Evolutionary conservation across 1,140 invertebrate species (phyloP).

Genomic region (Phenacoccus solenopsis): DNA sequence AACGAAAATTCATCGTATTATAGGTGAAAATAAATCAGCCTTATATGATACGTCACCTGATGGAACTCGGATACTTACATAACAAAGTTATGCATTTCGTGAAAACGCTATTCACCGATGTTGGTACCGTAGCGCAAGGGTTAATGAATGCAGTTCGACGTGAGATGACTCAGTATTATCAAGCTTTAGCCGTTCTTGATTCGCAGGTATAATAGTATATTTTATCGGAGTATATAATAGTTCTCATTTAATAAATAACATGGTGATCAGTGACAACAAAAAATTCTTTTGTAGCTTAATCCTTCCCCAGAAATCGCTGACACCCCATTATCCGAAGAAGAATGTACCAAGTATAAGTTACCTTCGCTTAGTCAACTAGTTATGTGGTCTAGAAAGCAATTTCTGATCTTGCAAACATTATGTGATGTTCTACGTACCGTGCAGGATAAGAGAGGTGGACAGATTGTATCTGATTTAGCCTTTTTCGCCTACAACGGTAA

Average conservation of each 20-base stretch:
- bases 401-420: neutral
- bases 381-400: neutral
- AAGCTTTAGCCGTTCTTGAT: neutral
- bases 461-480: neutral
- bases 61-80: neutral
- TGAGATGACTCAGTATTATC: neutral
- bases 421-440: neutral
- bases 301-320: neutral
- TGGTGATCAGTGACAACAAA: no score
- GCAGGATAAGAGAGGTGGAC: neutral
- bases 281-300: neutral
- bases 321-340: neutral
- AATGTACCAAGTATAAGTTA: neutral
- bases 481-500: neutral
- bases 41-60: neutral
- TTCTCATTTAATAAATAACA: neutral
- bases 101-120: neutral
- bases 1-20: neutral
- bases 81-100: neutral
- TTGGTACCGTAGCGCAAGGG: neutral
- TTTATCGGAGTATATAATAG: no score
- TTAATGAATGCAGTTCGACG: neutral
- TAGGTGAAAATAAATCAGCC: constrained; percentile 7
- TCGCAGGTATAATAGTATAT: neutral
- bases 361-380: neutral